Evolutionary conservation across 1,140 invertebrate species (phyloP).

Genomic region (Trialeurodes vaporariorum): DNA sequence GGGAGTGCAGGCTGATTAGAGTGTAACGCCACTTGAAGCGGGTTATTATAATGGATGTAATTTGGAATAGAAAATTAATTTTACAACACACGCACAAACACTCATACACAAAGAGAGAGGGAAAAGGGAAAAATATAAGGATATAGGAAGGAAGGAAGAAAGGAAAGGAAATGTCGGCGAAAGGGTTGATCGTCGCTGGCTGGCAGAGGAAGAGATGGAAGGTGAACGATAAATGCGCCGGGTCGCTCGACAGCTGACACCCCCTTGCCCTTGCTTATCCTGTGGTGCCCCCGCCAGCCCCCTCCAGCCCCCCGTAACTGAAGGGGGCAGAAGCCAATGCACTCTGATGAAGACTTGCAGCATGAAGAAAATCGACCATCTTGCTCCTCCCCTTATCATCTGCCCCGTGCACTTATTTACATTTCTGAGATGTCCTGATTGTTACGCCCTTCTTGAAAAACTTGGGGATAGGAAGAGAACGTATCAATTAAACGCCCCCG

Average conservation of each 20-base stretch:
- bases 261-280: too few relatives aligned
- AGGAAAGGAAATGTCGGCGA: neutral
- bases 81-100: too few relatives aligned
- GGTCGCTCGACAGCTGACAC: neutral
- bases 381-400: too few relatives aligned
- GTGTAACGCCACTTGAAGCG: neutral
- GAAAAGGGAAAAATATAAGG: neutral
- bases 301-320: neutral
- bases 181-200: neutral
- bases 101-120: too few relatives aligned
- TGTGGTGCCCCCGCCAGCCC: neutral
- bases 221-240: neutral
- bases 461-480: neutral
- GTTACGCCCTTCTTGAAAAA: neutral
- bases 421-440: neutral
- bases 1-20: neutral
- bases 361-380: too few relatives aligned
- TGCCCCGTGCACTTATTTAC: neutral
- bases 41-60: neutral
- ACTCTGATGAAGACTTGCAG: neutral
- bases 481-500: neutral
- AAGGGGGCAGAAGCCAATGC: neutral
- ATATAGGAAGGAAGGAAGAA: neutral
- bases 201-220: too few relatives aligned
- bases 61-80: neutral